phyloP scores from a whole-genome alignment of 2,797 vertebrate species.

The Sylvia borin region DNA sequence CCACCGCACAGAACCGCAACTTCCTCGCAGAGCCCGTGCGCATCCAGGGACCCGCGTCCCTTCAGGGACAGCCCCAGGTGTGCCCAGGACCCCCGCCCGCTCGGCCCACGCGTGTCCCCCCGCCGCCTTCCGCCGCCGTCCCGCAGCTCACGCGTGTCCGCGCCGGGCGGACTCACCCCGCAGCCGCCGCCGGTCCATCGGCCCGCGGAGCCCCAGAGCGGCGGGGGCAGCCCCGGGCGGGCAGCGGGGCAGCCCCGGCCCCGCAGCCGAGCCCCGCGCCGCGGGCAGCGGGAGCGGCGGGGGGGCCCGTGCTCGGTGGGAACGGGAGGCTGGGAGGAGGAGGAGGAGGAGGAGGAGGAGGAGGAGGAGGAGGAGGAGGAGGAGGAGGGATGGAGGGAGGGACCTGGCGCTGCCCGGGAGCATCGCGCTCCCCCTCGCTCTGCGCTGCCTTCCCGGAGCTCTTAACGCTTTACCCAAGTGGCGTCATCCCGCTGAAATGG shows the following conservation, averaged over 20 bases:
- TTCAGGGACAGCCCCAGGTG: background rate
- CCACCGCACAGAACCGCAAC: background rate
- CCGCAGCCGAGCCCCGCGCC: background rate
- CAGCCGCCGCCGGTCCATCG: background rate
- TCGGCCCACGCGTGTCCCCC: background rate
- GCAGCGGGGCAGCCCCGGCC: background rate
- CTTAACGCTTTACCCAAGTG: slow-evolving; percentile 82
- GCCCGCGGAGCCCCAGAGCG: background rate
- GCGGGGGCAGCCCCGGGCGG: background rate
- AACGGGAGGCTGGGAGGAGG: slow-evolving; percentile 20
- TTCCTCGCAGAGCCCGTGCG: background rate
- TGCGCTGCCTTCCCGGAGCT: slow-evolving; percentile 73
- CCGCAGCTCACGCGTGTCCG: background rate
- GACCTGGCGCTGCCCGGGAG: slow-evolving; percentile 54
- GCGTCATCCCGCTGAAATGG: slow-evolving; percentile 87
- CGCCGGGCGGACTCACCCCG: background rate
- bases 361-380: slow-evolving; percentile 13
- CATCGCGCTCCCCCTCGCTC: slow-evolving; percentile 41
- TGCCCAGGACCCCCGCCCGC: too few species aligned
- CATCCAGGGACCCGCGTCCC: background rate
- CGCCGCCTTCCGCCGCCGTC: background rate
- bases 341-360: slow-evolving; percentile 7
- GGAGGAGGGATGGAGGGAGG: slow-evolving; percentile 1
- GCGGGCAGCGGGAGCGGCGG: background rate
- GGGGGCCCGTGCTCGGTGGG: background rate